Conservation (phyloP, 2,113 vertebrate species). For the Amblyopsis rosae region DNA sequence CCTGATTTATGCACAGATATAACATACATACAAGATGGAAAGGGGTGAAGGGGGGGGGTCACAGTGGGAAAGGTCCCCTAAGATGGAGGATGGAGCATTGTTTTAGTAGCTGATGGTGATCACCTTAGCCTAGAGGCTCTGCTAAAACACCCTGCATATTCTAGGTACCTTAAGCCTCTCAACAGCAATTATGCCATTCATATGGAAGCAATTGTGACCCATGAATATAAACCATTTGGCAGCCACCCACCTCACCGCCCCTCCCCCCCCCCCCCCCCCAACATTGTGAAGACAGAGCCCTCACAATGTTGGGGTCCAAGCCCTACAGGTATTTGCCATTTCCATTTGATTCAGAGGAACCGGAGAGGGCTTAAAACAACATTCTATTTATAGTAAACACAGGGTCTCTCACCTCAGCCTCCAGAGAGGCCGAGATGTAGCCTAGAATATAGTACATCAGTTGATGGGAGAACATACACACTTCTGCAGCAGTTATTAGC, state of each 20-base stretch:
- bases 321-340: slow-evolving; percentile 70
- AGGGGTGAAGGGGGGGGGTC: no score
- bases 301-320: slow-evolving; percentile 62
- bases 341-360: slow-evolving; percentile 67
- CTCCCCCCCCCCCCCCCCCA: slow-evolving; percentile 60
- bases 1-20: slow-evolving; percentile 7
- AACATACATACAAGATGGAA: background rate
- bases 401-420: slow-evolving; percentile 12
- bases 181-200: slow-evolving; percentile 73
- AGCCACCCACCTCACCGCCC: slow-evolving; percentile 14
- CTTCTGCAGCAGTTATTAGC: no score
- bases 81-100: slow-evolving; percentile 24
- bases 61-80: slow-evolving; percentile 2
- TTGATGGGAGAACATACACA: background rate
- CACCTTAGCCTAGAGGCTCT: slow-evolving; percentile 53
- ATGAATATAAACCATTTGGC: slow-evolving; percentile 78
- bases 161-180: slow-evolving; percentile 70
- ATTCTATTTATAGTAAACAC: slow-evolving; percentile 74
- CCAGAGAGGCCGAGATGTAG: slow-evolving; percentile 20
- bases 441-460: slow-evolving; percentile 34
- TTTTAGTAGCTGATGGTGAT: slow-evolving; percentile 39
- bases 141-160: slow-evolving; percentile 53
- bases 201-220: slow-evolving; percentile 68
- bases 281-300: slow-evolving; percentile 51
- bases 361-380: slow-evolving; percentile 53